These are phyloP conservation scores for Drosophila jambulina DNA, from an alignment of 1,140 invertebrate genomes.

Conservation along the genomic window DNA sequence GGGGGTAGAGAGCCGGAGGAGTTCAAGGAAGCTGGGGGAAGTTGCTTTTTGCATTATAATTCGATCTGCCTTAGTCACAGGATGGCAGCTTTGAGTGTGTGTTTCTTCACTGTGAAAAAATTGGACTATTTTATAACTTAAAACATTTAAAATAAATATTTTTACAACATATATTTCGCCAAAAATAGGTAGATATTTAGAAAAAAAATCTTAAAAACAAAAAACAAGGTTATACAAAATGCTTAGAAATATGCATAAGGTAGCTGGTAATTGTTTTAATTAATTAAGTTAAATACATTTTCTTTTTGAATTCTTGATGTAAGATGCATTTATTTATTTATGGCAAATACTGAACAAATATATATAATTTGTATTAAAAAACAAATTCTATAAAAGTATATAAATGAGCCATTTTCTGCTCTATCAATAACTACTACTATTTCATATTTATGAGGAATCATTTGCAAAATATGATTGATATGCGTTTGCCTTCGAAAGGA, in stretches of 20 bases:
- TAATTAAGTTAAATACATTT: neutral
- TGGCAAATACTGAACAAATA: neutral
- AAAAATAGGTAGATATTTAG: neutral
- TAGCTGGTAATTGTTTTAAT: neutral
- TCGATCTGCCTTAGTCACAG: conserved; percentile 70
- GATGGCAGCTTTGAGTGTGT: conserved; percentile 20
- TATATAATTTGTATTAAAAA: neutral
- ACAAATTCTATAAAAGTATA: no score
- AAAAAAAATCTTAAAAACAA: neutral
- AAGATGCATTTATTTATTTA: neutral
- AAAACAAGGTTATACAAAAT: neutral
- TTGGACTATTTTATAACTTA: neutral
- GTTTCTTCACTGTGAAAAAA: neutral
- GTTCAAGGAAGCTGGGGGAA: neutral
- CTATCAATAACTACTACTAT: neutral
- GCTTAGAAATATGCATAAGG: neutral
- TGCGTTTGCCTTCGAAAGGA: neutral
- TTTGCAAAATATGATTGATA: conserved; percentile 1
- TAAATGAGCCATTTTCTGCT: neutral
- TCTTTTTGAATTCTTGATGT: neutral
- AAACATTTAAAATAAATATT: neutral
- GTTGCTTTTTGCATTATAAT: conserved; percentile 66
- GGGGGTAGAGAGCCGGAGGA: neutral
- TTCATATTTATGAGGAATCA: neutral
- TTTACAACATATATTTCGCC: no score